These are phyloP conservation scores for Plestiodon gilberti DNA, from an alignment of 2,113 vertebrate species.

Conservation along the genomic window DNA sequence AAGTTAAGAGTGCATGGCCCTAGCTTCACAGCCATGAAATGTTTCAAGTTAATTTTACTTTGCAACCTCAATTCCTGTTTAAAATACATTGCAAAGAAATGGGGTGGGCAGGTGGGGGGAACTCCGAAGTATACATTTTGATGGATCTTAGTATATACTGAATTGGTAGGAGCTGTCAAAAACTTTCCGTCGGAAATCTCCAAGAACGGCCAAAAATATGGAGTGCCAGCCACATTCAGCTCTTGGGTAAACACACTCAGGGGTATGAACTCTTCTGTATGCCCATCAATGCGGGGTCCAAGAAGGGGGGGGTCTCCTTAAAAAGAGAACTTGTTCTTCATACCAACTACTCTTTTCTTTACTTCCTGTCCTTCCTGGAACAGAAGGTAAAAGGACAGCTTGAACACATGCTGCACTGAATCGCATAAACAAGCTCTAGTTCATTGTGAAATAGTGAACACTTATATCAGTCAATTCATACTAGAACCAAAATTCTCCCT, in stretches of 20 bases:
- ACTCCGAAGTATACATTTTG: background rate
- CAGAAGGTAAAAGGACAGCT: background rate
- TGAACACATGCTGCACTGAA: background rate
- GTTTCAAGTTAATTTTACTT: slow-evolving; percentile 23
- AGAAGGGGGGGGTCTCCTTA: background rate
- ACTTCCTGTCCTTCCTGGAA: background rate
- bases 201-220: background rate
- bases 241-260: rapidly evolving
- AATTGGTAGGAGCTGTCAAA: background rate
- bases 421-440: background rate
- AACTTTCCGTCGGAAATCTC: background rate
- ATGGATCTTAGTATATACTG: slow-evolving; percentile 6
- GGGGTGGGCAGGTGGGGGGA: too few species aligned
- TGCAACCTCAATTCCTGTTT: slow-evolving; percentile 37
- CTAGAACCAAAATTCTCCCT: background rate
- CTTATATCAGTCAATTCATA: background rate
- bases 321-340: slow-evolving; percentile 22
- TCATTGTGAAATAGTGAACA: background rate
- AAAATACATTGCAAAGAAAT: background rate
- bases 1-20: slow-evolving; percentile 19
- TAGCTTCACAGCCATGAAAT: slow-evolving; percentile 32
- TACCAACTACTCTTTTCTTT: background rate
- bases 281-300: background rate
- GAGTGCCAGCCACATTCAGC: slow-evolving; percentile 2
- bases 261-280: background rate